These are phyloP conservation scores for Cecidostiba fungosa DNA, from an alignment of 2,888 invertebrate species.

Conservation along the genomic window DNA sequence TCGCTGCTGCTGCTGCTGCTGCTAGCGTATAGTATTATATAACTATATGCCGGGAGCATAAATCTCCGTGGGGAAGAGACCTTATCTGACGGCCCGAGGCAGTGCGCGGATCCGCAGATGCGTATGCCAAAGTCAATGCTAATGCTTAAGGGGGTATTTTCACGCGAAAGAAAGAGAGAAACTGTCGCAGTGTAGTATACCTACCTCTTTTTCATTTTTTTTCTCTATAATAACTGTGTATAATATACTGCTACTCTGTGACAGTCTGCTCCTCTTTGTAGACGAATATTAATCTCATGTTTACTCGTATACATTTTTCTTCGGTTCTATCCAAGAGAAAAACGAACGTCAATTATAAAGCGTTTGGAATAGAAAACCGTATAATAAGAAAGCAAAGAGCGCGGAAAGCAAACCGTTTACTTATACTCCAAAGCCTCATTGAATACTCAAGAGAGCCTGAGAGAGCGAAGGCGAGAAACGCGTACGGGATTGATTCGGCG, in stretches of 20 bases:
- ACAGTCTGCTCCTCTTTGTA: too few relatives aligned
- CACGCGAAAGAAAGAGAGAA: not conserved
- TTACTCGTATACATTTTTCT: too few relatives aligned
- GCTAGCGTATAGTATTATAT: not conserved
- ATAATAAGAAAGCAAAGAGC: conserved; percentile 13
- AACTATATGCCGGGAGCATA: conserved; percentile 38
- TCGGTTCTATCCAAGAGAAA: too few relatives aligned
- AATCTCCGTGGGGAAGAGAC: conserved; percentile 54
- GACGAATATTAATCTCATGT: too few relatives aligned
- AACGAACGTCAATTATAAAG: not conserved
- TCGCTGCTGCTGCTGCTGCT: conserved; percentile 14
- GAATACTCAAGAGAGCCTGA: conserved; percentile 32
- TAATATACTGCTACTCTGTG: too few relatives aligned
- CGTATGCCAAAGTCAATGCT: conserved; percentile 53
- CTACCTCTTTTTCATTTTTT: not conserved
- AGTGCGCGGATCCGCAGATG: conserved; percentile 13
- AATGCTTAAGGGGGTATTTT: conserved; percentile 51
- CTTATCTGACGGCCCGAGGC: conserved; percentile 61
- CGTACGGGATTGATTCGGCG: conserved; percentile 50
- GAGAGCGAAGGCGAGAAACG: conserved; percentile 31
- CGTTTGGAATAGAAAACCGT: not conserved
- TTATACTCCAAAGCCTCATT: conserved; percentile 48
- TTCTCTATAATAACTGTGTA: too few relatives aligned
- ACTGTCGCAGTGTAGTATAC: conserved; percentile 20
- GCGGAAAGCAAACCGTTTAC: conserved; percentile 36